phyloP scores from a whole-genome alignment of 2,888 invertebrate genomes.

The Anodontia alba region DNA sequence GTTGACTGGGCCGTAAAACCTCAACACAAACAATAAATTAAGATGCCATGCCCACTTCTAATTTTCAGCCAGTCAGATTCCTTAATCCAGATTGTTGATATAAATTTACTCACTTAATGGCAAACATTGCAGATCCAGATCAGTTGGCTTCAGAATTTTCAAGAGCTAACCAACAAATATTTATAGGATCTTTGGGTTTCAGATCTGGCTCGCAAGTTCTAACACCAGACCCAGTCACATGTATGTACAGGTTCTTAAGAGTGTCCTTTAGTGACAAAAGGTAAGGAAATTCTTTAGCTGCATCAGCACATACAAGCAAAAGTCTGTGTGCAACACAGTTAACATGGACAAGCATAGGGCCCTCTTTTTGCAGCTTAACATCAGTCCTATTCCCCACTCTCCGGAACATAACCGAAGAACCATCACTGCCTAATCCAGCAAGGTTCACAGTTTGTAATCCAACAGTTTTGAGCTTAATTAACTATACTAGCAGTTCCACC shows the following conservation, averaged over 20 bases:
- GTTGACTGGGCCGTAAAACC: too few species aligned
- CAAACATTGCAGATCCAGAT: too few species aligned
- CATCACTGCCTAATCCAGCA: slow-evolving; percentile 32
- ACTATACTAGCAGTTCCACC: slow-evolving; percentile 7
- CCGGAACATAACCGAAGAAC: slow-evolving; percentile 27
- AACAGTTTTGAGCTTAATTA: not conserved
- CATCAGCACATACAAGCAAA: slow-evolving; percentile 22
- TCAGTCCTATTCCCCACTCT: too few species aligned
- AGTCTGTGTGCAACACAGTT: slow-evolving; percentile 36
- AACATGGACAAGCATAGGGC: slow-evolving; percentile 22
- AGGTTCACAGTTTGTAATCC: slow-evolving; percentile 12
- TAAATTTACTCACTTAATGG: too few species aligned
- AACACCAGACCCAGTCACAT: slow-evolving; percentile 23
- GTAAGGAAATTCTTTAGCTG: slow-evolving; percentile 23
- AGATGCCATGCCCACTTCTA: too few species aligned
- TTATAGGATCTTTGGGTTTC: slow-evolving; percentile 37
- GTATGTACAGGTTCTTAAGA: slow-evolving; percentile 6
- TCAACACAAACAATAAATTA: too few species aligned
- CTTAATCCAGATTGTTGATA: too few species aligned
- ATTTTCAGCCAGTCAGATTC: too few species aligned
- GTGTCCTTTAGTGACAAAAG: slow-evolving; percentile 2
- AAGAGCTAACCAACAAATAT: slow-evolving; percentile 22
- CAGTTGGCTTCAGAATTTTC: slow-evolving; percentile 32
- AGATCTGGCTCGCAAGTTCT: slow-evolving; percentile 20
- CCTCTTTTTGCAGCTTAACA: slow-evolving; percentile 5